Conservation (phyloP, 2,113 vertebrate genomes). For the Osmerus mordax region DNA sequence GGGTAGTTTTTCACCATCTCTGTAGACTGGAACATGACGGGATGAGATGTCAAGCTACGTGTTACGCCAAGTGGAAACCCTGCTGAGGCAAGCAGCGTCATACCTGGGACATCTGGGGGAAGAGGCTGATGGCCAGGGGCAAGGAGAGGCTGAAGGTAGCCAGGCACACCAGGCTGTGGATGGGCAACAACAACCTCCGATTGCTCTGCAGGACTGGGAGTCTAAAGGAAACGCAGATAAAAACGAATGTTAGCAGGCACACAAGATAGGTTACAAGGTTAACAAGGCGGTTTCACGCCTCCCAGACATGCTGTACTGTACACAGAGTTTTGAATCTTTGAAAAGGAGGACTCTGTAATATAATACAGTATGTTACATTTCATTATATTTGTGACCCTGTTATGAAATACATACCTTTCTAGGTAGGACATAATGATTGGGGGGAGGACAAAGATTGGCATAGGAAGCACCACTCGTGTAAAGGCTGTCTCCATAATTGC, state of each 20-base stretch:
- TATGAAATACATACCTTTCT: slow-evolving; percentile 81
- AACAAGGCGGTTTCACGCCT: too few relatives aligned
- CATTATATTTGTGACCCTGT: background rate
- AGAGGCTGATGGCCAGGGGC: slow-evolving; percentile 96
- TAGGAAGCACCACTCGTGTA: slow-evolving; percentile 92
- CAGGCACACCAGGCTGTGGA: slow-evolving; percentile 94
- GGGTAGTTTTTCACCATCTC: too few relatives aligned
- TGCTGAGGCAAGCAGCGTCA: slow-evolving; percentile 21
- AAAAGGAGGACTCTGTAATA: background rate
- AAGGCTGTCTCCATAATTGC: slow-evolving; percentile 93
- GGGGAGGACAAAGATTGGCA: slow-evolving; percentile 97
- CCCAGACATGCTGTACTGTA: background rate
- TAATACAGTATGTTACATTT: background rate
- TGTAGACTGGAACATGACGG: too few relatives aligned
- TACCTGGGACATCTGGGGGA: slow-evolving; percentile 98
- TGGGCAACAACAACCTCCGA: slow-evolving; percentile 84
- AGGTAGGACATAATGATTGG: slow-evolving; percentile 95
- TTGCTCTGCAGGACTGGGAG: slow-evolving; percentile 81
- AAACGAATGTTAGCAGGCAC: background rate
- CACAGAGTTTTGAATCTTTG: background rate
- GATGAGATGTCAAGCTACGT: too few relatives aligned
- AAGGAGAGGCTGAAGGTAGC: slow-evolving; percentile 92
- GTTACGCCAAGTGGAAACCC: too few relatives aligned
- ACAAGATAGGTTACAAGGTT: too few relatives aligned
- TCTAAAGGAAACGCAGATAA: slow-evolving; percentile 60